Base-by-base conservation (phyloP, 2,113 vertebrate species). In the Acanthochromis polyacanthus region DNA sequence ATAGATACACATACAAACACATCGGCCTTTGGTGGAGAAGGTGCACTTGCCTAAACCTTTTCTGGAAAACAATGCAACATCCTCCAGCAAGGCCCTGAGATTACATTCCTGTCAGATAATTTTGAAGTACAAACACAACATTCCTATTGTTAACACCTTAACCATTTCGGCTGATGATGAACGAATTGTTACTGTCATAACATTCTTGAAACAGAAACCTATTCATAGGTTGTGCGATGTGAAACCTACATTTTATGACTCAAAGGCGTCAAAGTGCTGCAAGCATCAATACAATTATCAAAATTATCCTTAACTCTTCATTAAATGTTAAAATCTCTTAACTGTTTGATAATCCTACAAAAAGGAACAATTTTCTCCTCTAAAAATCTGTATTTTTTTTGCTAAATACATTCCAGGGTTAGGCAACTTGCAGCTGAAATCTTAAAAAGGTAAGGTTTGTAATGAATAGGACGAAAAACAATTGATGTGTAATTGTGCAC, bases 401-500 rank as follows among this genome's bases (percentile, higher is more conserved):
- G 5, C 59, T 16, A 73, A 60, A 50, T 51, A 15, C 1, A 32
- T 50, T 66, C 10, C 25, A 48, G 11, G 46, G 9, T 64, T 23
- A 17, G 19, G 23, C 38, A 43, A 23, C 61, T 25, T 60, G 15
- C n/a, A 36, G 28, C 38, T 61, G 4, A 64, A 65, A 56, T 60
- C 11, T 28, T 0, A 55, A 51, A 45, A 23, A 19, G 6, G 5
- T 61, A 62, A 10, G 17, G 52, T 36, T 43, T 40, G 17, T 48
- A 30, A 81, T 71, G 19, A 70, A 30, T 20, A 8, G 2, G 16
- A 59, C 5, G 23, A 20, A 68, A 79, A 30, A 10, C 59, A 43
- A 22, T 17, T 69, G 8, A 36, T 75, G 48, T 20, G 3, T 43
- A 43, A 9, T 15, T 70, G 5, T 59, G 56, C 11, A 59, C 7